A percentile compares a stretch with the other conserved stretches of the same genome.
Conservation (phyloP, 2,113 vertebrate genomes). For the Rhodinocichla rosea region DNA sequence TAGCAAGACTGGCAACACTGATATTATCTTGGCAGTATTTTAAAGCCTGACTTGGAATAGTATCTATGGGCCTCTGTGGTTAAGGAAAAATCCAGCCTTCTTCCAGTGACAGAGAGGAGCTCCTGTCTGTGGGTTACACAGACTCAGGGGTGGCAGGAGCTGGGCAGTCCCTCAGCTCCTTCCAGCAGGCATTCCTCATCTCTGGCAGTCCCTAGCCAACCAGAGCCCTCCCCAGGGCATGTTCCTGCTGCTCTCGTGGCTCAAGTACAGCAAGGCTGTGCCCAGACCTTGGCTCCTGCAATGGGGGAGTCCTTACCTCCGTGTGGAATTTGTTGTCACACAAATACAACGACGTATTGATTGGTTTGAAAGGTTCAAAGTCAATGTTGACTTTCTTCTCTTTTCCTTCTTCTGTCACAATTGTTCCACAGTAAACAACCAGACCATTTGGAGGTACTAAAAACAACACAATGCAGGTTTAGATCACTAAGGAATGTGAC, state of each 20-base stretch:
- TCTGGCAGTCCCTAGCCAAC: background rate
- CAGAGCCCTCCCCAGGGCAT: background rate
- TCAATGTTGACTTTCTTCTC: constrained; percentile 99
- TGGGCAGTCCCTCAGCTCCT: background rate
- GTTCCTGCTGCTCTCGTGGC: background rate
- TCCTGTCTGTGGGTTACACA: background rate
- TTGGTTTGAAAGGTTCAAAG: constrained; percentile 99
- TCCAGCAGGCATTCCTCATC: background rate
- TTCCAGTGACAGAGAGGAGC: background rate
- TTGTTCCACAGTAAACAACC: constrained; percentile 99
- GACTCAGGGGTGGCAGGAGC: background rate
- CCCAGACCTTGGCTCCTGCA: background rate
- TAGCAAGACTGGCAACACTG: background rate
- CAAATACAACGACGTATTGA: constrained; percentile 99
- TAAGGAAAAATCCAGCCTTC: background rate
- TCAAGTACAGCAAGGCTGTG: background rate
- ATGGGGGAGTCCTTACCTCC: constrained; percentile 80
- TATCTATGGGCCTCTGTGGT: background rate
- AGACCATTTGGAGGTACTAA: constrained; percentile 98
- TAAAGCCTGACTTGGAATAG: background rate
- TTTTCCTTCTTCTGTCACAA: constrained; percentile 99
- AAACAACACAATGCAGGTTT: constrained; percentile 58
- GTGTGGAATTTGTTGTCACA: constrained; percentile 99
- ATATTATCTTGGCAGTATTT: background rate
- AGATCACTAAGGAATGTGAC: background rate